These are phyloP conservation scores for Amblyopsis rosae DNA, from an alignment of 2,113 vertebrate genomes.

Conservation along the genomic window DNA sequence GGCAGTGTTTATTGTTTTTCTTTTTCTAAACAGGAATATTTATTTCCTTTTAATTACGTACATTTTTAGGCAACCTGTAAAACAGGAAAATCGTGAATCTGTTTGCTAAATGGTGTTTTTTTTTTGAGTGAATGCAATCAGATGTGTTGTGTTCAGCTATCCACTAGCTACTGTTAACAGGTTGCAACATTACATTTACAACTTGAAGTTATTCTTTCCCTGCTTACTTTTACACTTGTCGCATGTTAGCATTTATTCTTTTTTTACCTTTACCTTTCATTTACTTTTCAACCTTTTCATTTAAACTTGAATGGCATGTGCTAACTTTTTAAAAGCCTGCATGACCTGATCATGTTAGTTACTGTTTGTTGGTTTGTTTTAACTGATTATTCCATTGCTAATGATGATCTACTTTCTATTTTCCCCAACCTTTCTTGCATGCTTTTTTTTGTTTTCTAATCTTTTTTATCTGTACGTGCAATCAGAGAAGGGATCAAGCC, in stretches of 20 bases:
- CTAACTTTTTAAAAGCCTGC: background rate
- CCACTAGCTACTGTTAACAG: constrained; percentile 7
- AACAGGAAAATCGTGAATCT: background rate
- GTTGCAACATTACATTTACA: constrained; percentile 34
- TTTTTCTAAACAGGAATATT: background rate
- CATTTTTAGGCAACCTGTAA: background rate
- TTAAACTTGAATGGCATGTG: background rate
- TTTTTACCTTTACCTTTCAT: background rate
- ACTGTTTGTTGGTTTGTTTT: constrained; percentile 9
- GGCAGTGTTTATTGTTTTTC: constrained; percentile 10
- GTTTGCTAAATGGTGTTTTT: background rate
- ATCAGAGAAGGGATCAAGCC: constrained; percentile 3
- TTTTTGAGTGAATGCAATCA: background rate
- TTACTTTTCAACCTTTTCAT: constrained; percentile 2
- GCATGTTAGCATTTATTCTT: background rate
- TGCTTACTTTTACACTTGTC: constrained; percentile 10
- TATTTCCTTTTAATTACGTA: background rate
- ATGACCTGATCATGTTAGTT: background rate
- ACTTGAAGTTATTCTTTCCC: constrained; percentile 5
- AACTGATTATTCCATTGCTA: constrained; percentile 14
- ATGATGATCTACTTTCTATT: constrained; percentile 4
- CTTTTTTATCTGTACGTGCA: constrained; percentile 5
- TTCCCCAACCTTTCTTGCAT: background rate
- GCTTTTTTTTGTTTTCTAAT: constrained; percentile 10
- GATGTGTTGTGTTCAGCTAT: background rate